Conservation (phyloP, 2,113 vertebrate genomes). For the Elephantulus edwardii region DNA sequence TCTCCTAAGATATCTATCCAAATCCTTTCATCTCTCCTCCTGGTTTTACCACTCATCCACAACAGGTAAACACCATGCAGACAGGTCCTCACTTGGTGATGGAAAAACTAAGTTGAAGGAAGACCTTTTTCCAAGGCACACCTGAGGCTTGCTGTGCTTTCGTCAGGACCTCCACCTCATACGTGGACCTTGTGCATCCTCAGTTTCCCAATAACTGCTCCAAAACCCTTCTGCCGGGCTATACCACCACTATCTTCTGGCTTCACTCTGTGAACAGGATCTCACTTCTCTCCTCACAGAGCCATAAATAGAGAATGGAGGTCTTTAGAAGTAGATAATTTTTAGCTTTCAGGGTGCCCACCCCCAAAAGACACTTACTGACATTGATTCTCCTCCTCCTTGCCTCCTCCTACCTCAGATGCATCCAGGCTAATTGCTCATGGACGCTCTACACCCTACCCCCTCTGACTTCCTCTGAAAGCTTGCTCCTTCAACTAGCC, state of each 20-base stretch:
- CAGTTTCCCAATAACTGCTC: neutral
- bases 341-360: neutral
- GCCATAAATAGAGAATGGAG: neutral
- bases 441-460: neutral
- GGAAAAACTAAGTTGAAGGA: neutral
- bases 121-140: neutral
- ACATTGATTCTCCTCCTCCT: neutral
- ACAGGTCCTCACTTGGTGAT: neutral
- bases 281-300: constrained; percentile 16
- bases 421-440: neutral
- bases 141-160: neutral
- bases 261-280: neutral
- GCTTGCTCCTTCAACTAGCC: neutral
- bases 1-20: neutral
- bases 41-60: neutral
- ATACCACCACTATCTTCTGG: neutral
- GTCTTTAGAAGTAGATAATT: neutral
- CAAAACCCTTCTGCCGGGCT: neutral
- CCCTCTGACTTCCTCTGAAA: neutral
- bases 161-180: neutral
- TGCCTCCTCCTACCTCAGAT: neutral
- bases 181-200: neutral
- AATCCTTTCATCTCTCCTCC: neutral
- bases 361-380: neutral
- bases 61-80: neutral